A percentile compares a stretch with the other conserved stretches of the same genome.
Conservation (phyloP, 2,797 vertebrate species). For the Cynodonichthys magdalenae region DNA sequence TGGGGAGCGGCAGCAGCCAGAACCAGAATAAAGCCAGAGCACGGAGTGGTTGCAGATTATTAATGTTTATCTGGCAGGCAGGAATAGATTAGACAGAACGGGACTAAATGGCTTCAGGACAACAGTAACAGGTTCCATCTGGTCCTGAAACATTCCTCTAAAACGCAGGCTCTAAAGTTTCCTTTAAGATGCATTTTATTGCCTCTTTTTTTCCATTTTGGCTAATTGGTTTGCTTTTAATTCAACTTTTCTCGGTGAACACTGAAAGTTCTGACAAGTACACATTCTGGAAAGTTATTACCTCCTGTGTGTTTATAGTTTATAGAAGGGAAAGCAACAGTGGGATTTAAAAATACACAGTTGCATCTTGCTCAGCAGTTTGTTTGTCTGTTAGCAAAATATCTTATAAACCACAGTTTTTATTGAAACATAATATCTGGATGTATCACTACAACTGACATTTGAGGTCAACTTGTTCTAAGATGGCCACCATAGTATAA, state of each 20-base stretch:
- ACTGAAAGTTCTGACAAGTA: conserved; percentile 1
- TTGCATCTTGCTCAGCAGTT: no score
- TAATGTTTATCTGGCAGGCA: conserved; percentile 58
- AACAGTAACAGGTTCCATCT: conserved; percentile 54
- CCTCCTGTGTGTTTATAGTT: no score
- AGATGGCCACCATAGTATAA: no score
- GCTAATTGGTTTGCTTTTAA: background rate
- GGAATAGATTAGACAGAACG: conserved; percentile 24
- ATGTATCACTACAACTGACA: no score
- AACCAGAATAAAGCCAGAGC: conserved; percentile 53
- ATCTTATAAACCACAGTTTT: no score
- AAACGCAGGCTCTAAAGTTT: background rate
- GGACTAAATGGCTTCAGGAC: conserved; percentile 37
- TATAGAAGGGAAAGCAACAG: no score
- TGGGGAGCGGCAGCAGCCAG: conserved; percentile 10
- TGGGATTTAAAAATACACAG: no score
- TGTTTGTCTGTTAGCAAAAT: no score
- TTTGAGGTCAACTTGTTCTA: no score
- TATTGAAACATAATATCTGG: no score
- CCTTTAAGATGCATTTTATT: background rate
- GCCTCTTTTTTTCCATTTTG: background rate
- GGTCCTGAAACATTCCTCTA: conserved; percentile 32
- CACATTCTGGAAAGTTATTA: no score
- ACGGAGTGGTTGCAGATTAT: conserved; percentile 35
- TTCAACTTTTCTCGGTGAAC: background rate